These are phyloP conservation scores for Perizoma affinitatum DNA, from an alignment of 2,888 invertebrate species.

Conservation along the genomic window DNA sequence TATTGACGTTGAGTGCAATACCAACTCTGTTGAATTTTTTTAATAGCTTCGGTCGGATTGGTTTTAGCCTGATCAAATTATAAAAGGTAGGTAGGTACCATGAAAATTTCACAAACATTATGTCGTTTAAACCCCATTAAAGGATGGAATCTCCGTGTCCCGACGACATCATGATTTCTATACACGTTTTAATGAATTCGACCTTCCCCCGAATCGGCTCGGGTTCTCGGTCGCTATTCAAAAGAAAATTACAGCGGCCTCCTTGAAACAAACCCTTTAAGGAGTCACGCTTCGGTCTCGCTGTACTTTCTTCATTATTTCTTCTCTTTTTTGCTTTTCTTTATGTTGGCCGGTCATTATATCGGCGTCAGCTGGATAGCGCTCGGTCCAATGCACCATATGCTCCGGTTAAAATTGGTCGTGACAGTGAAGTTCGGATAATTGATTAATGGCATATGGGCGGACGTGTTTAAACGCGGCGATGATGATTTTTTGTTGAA, in stretches of 20 bases:
- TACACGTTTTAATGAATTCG: slow-evolving; percentile 78
- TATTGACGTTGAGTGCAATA: not conserved
- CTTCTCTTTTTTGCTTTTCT: slow-evolving; percentile 67
- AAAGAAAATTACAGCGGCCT: slow-evolving; percentile 78
- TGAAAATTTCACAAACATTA: slow-evolving; percentile 37
- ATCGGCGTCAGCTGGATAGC: slow-evolving; percentile 79
- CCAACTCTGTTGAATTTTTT: slow-evolving; percentile 14
- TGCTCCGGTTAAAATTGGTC: slow-evolving; percentile 72
- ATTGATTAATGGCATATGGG: slow-evolving; percentile 78
- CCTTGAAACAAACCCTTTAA: slow-evolving; percentile 77
- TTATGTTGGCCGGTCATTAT: slow-evolving; percentile 70
- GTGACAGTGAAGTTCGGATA: slow-evolving; percentile 75
- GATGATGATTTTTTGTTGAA: slow-evolving; percentile 71
- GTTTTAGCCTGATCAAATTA: not conserved
- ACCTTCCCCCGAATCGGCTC: slow-evolving; percentile 68
- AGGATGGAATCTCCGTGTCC: slow-evolving; percentile 59
- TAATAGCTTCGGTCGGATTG: slow-evolving; percentile 14
- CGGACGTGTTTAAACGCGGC: slow-evolving; percentile 77
- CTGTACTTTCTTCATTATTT: slow-evolving; percentile 78
- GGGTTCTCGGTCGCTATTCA: slow-evolving; percentile 72
- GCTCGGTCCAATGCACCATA: slow-evolving; percentile 68
- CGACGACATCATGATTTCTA: slow-evolving; percentile 69
- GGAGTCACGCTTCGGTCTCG: slow-evolving; percentile 75
- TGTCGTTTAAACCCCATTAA: slow-evolving; percentile 61
- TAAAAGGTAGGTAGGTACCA: slow-evolving; percentile 9